Base-by-base conservation (phyloP, 2,797 vertebrate species). In the Sebastes itinus region DNA sequence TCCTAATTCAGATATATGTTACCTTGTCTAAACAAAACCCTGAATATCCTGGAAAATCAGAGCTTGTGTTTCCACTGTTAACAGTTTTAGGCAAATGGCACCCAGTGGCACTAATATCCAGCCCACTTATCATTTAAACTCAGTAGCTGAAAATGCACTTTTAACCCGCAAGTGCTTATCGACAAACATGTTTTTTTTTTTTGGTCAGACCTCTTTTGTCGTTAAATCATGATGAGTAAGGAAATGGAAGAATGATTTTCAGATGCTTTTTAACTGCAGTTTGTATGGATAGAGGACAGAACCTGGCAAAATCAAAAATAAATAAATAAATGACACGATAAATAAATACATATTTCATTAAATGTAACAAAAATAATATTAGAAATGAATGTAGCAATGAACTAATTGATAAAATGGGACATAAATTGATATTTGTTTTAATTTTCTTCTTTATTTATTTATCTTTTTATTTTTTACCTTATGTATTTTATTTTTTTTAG, bases 11-110 rank as follows among this genome's bases (percentile, higher is more conserved):
- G 63, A 52, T 49, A 38, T 18, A 25, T 55, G 35, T 72, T 65
- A 65, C 73, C 73, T 84, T 63, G 35, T 25, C 22, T 12, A 80
- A 58, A 72, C 67, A 67, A 20, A 66, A 58, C 49, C n/a, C 13
- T 62, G 10, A n/a, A 22, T 49, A 7, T 55, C 14, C 9, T 78
- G 6, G 27, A 6, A 61, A 27, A 59, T 20, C 8, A 28, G 14
- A 71, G 27, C 6, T 62, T 10, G n/a, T 28, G n/a, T 54, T 55
- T 64, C 59, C n/a, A 38, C 42, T 1, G 23, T 65, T 72, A 6
- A 13, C 13, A 7, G 56, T 63, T 55, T 59, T 23, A 72, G 63
- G 13, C 46, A 20, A 49, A 49, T 25, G 35, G 8, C 11, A 49
- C 55, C 3, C 7, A 9, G 18, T 46, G 49, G 42, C 6, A 8